Percentiles rank a stretch among this genome's conserved stretches.
These are phyloP conservation scores for Epinephelus lanceolatus DNA, from an alignment of 2,113 vertebrate species.

Conservation along the genomic window DNA sequence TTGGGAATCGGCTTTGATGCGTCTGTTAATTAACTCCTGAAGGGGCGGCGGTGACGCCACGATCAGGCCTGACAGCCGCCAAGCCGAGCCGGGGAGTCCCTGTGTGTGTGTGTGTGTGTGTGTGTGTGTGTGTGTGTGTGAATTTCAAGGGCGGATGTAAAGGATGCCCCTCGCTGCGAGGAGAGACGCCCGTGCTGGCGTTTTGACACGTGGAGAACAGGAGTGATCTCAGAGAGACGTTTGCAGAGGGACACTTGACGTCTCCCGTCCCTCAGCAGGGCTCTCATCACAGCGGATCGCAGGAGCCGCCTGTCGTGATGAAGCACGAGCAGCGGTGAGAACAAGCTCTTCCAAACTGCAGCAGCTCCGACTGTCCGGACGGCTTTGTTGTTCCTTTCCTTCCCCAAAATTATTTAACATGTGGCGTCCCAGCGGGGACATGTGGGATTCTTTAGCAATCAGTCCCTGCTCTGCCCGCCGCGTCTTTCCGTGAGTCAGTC, in stretches of 20 bases:
- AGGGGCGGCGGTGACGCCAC: conserved; percentile 52
- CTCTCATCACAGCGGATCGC: too few relatives aligned
- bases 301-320: too few relatives aligned
- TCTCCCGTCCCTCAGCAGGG: neutral
- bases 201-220: conserved; percentile 17
- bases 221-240: conserved; percentile 1
- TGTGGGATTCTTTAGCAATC: conserved; percentile 84
- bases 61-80: conserved; percentile 59
- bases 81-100: neutral
- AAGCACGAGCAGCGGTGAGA: too few relatives aligned
- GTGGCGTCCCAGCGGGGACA: conserved; percentile 75
- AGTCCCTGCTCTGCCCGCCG: neutral
- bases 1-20: conserved; percentile 74
- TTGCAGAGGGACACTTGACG: neutral
- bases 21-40: conserved; percentile 81
- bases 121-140: conserved; percentile 33
- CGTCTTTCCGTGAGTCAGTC: conserved; percentile 46
- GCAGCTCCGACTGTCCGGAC: too few relatives aligned
- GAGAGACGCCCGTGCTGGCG: neutral
- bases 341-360: too few relatives aligned
- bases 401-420: conserved; percentile 45
- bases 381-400: neutral
- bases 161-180: conserved; percentile 34
- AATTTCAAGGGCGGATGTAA: conserved; percentile 29
- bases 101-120: neutral